Percentiles rank a stretch among this genome's conserved stretches.
phyloP scores from a whole-genome alignment of 2,113 vertebrate genomes.

The Anarrhichthys ocellatus region DNA sequence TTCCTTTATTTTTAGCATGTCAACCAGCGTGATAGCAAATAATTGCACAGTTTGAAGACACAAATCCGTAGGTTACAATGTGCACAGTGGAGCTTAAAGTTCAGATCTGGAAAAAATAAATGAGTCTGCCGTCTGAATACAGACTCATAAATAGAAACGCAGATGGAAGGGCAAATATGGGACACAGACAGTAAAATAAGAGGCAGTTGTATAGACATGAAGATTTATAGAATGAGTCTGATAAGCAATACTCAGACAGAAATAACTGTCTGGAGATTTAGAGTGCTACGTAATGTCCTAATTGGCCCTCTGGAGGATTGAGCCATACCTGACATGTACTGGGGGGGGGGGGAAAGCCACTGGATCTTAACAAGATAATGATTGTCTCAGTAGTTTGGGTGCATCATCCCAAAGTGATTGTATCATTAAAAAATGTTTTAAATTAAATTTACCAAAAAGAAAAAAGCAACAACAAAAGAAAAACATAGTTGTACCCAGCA shows the following conservation, averaged over 20 bases:
- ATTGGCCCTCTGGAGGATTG: slow-evolving; percentile 74
- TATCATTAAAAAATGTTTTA: slow-evolving; percentile 55
- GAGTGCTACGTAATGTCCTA: slow-evolving; percentile 68
- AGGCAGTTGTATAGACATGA: slow-evolving; percentile 40
- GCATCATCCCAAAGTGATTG: slow-evolving; percentile 49
- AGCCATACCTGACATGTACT: slow-evolving; percentile 53
- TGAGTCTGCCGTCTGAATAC: slow-evolving; percentile 16
- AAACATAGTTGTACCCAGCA: slow-evolving; percentile 13
- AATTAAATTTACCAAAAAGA: slow-evolving; percentile 38
- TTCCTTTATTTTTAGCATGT: slow-evolving; percentile 1
- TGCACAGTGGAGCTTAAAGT: slow-evolving; percentile 35
- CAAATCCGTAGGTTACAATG: slow-evolving; percentile 7
- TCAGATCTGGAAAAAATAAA: slow-evolving; percentile 7
- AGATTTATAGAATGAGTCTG: slow-evolving; percentile 65
- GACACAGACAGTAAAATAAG: slow-evolving; percentile 49
- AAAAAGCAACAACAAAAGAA: not conserved
- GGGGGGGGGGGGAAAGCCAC: not conserved
- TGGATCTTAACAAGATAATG: slow-evolving; percentile 63
- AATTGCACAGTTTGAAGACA: slow-evolving; percentile 23
- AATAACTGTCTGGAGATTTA: slow-evolving; percentile 63
- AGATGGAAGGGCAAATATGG: slow-evolving; percentile 15
- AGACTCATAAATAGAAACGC: slow-evolving; percentile 42
- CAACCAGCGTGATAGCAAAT: slow-evolving; percentile 16
- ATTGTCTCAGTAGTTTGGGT: slow-evolving; percentile 58
- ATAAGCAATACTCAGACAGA: slow-evolving; percentile 50